Evolutionary conservation across 2,797 vertebrate genomes (phyloP).

Genomic region (Corythornis leucogaster): DNA sequence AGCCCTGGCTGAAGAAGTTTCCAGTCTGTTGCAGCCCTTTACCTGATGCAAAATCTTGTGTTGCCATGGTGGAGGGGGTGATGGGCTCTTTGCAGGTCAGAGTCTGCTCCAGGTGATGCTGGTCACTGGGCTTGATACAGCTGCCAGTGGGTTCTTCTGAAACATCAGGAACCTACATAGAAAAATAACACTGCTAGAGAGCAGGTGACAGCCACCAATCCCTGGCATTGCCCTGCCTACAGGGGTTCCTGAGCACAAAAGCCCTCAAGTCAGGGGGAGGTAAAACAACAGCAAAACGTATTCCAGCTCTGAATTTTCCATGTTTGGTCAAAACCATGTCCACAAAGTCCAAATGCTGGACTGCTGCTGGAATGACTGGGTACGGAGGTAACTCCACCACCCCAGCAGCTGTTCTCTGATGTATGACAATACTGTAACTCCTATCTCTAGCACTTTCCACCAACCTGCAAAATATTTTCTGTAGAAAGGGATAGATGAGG

Average conservation of each 20-base stretch:
- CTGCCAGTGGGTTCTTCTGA: background rate
- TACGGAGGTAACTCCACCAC: background rate
- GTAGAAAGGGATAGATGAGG: background rate
- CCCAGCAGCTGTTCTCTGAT: background rate
- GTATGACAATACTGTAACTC: background rate
- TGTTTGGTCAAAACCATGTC: background rate
- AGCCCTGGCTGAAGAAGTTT: background rate
- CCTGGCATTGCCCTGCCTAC: background rate
- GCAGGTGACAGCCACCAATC: background rate
- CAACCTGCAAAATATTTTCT: background rate
- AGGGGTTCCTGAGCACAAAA: rapidly evolving
- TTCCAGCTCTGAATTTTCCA: background rate
- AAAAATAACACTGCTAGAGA: background rate
- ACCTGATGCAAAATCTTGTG: slow-evolving; percentile 51
- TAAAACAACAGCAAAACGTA: background rate
- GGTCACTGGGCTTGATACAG: background rate
- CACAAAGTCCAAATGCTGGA: background rate
- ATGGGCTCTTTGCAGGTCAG: background rate
- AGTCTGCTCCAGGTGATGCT: background rate
- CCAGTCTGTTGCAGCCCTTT: background rate
- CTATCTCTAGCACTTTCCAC: background rate
- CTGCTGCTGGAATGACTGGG: background rate
- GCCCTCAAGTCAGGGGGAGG: background rate
- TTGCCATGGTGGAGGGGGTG: background rate
- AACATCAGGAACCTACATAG: background rate